These are phyloP conservation scores for Meiosimyza decipiens DNA, from an alignment of 2,888 invertebrate genomes.

Conservation along the genomic window DNA sequence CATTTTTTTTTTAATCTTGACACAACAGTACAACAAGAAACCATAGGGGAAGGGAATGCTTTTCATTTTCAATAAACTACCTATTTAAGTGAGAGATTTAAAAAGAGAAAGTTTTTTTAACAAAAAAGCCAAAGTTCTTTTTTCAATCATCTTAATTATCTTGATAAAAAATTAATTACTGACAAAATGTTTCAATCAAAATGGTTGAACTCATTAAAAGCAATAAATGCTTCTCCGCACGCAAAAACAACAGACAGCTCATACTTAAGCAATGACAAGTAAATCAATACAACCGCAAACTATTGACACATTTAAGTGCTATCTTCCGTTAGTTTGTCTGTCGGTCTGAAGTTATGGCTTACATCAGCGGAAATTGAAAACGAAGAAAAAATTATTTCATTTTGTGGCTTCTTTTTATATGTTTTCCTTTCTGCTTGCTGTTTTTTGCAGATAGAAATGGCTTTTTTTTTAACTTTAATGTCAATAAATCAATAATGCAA, in stretches of 20 bases:
- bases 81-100: no score
- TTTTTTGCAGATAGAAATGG: neutral
- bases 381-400: constrained; percentile 1
- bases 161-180: no score
- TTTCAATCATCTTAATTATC: no score
- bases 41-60: no score
- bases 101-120: no score
- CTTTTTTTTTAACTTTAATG: neutral
- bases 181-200: no score
- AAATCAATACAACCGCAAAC: constrained; percentile 30
- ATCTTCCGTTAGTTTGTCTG: constrained; percentile 10
- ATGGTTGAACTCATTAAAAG: neutral
- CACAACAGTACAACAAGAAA: no score
- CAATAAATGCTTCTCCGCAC: neutral
- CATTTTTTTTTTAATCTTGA: no score
- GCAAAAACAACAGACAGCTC: neutral
- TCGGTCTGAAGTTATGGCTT: constrained; percentile 11
- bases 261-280: neutral
- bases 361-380: neutral
- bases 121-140: no score
- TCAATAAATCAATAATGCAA: constrained; percentile 25
- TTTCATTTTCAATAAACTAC: no score
- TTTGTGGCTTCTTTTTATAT: neutral
- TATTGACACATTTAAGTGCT: constrained; percentile 33
- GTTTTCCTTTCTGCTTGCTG: neutral